Evolutionary conservation across 2,888 invertebrate species (phyloP).

Genomic region (Nomada ferruginata): DNA sequence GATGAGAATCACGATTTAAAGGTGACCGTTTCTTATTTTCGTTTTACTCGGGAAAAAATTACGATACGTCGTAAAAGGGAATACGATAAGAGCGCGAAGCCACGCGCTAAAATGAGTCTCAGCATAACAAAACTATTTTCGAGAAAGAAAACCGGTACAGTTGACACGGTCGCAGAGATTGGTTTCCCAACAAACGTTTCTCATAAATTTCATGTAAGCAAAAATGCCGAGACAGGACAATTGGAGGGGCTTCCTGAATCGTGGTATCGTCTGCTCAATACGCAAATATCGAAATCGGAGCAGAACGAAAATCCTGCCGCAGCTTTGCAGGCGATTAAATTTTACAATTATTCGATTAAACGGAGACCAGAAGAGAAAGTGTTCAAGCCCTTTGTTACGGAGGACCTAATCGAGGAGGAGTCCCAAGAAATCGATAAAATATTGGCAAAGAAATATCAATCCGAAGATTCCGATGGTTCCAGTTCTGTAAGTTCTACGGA

Average conservation of each 20-base stretch:
- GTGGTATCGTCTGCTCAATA: constrained; percentile 92
- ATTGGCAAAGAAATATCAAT: constrained; percentile 87
- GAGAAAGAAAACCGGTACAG: constrained; percentile 75
- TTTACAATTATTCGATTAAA: constrained; percentile 94
- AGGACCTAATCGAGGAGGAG: constrained; percentile 92
- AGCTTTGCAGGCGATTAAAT: constrained; percentile 95
- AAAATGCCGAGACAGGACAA: constrained; percentile 92
- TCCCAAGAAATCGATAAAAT: constrained; percentile 92
- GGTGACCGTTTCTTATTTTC: constrained; percentile 3
- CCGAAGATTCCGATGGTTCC: constrained; percentile 76
- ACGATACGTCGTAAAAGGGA: constrained; percentile 30
- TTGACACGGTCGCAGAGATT: constrained; percentile 87
- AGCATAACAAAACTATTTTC: constrained; percentile 82
- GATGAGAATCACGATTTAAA: constrained; percentile 43
- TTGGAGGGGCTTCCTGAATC: constrained; percentile 94
- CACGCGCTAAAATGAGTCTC: constrained; percentile 79
- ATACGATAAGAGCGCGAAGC: constrained; percentile 30
- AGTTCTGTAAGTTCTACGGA: constrained; percentile 76
- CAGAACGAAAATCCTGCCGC: constrained; percentile 96
- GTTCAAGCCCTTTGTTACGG: constrained; percentile 93
- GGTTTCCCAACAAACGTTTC: constrained; percentile 94
- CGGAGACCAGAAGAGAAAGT: constrained; percentile 88
- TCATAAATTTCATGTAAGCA: constrained; percentile 94
- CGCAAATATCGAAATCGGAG: constrained; percentile 93
- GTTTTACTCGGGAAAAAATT: neutral